A percentile compares a stretch with the other conserved stretches of the same genome.
These are phyloP conservation scores for Coendou prehensilis DNA, from an alignment of 2,797 vertebrate species.

Conservation along the genomic window DNA sequence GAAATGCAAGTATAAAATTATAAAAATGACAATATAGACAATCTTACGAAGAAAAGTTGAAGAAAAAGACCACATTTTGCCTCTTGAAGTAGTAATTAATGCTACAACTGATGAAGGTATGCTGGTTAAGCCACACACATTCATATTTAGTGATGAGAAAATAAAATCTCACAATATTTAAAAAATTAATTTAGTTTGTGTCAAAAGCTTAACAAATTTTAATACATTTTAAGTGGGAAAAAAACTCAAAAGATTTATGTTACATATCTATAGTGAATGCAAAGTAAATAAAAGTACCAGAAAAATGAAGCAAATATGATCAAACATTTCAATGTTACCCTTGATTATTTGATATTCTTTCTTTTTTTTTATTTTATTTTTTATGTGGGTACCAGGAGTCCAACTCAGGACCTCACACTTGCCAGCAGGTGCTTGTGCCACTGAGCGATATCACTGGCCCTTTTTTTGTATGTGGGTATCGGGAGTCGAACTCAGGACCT, in stretches of 20 bases:
- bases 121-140: background rate
- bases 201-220: slow-evolving; percentile 1
- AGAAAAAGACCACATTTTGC: background rate
- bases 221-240: background rate
- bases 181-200: background rate
- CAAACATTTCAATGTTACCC: background rate
- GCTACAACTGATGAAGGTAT: accelerated
- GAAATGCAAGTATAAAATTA: background rate
- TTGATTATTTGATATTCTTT: background rate
- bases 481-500: too few species aligned
- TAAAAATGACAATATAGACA: background rate
- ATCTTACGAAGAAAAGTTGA: background rate
- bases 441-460: too few species aligned
- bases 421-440: too few species aligned
- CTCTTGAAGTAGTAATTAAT: background rate
- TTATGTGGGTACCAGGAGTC: too few species aligned
- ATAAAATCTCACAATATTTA: background rate
- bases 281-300: background rate
- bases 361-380: too few species aligned
- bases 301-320: background rate
- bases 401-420: too few species aligned
- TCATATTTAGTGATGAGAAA: background rate
- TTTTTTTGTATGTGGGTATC: too few species aligned
- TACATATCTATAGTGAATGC: background rate
- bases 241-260: background rate